Evolutionary conservation across 2,888 invertebrate genomes (phyloP).

Genomic region (Clusia tigrina): DNA sequence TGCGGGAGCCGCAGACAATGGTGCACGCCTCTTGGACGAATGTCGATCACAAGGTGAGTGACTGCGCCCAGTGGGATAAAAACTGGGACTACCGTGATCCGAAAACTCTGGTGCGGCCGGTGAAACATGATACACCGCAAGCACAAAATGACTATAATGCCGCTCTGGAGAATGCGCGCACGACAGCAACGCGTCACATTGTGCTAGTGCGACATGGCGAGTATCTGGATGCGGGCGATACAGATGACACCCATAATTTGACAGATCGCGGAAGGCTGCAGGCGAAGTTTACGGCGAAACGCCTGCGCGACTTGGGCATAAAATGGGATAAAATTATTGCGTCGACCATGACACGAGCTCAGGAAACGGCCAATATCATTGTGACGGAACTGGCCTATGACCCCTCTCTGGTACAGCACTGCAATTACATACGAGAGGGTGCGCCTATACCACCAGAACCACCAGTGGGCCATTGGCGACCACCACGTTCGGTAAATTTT

Average conservation of each 20-base stretch:
- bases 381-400: conserved; percentile 72
- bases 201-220: conserved; percentile 95
- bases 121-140: conserved; percentile 64
- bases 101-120: conserved; percentile 73
- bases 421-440: conserved; percentile 87
- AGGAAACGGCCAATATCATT: conserved; percentile 89
- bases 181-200: conserved; percentile 74
- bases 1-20: conserved; percentile 63
- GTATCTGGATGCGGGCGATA: conserved; percentile 78
- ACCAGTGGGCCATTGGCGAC: conserved; percentile 85
- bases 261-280: conserved; percentile 85
- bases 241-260: conserved; percentile 77
- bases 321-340: conserved; percentile 82
- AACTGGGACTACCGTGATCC: conserved; percentile 93
- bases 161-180: conserved; percentile 70
- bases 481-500: conserved; percentile 75
- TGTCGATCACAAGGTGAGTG: conserved; percentile 42
- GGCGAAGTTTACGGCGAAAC: conserved; percentile 83
- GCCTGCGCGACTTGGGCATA: conserved; percentile 78
- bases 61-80: conserved; percentile 77
- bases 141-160: conserved; percentile 76
- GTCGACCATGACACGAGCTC: conserved; percentile 94
- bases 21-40: conserved; percentile 77
- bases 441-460: conserved; percentile 96
- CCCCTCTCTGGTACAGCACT: conserved; percentile 70